phyloP scores from a whole-genome alignment of 2,797 vertebrate species.

The Champsocephalus gunnari region DNA sequence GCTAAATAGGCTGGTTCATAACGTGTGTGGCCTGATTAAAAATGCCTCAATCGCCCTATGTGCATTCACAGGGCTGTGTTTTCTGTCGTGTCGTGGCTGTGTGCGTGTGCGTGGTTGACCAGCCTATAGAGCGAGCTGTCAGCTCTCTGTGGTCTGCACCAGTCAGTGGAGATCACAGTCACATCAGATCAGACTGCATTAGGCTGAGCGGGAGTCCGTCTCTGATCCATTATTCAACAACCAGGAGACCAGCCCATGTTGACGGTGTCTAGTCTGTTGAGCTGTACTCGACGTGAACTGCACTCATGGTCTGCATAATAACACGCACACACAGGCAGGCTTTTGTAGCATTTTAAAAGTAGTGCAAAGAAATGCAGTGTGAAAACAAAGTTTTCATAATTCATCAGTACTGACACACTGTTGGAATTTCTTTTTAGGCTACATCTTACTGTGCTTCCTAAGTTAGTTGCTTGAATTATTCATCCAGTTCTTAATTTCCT shows the following conservation, averaged over 20 bases:
- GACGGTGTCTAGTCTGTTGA: conserved; percentile 81
- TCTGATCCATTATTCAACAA: conserved; percentile 87
- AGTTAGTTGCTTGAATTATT: conserved; percentile 77
- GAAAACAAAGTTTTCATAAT: conserved; percentile 85
- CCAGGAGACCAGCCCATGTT: conserved; percentile 81
- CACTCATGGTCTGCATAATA: conserved; percentile 79
- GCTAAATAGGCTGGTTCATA: conserved; percentile 49
- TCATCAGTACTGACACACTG: conserved; percentile 78
- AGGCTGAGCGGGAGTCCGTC: conserved; percentile 82
- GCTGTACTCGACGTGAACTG: conserved; percentile 80
- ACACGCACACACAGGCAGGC: conserved; percentile 42
- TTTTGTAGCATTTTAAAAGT: conserved; percentile 80
- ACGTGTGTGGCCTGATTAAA: conserved; percentile 65
- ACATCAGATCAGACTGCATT: conserved; percentile 85
- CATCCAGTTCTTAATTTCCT: conserved; percentile 78
- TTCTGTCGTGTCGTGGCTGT: conserved; percentile 26
- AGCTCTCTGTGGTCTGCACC: conserved; percentile 79
- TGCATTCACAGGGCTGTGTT: conserved; percentile 39
- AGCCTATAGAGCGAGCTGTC: conserved; percentile 70
- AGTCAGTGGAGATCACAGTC: conserved; percentile 83
- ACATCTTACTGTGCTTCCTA: conserved; percentile 69
- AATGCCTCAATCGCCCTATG: conserved; percentile 50
- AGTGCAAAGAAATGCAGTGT: conserved; percentile 81
- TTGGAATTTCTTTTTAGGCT: conserved; percentile 62
- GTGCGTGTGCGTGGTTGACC: conserved; percentile 50